Evolutionary conservation across 2,888 invertebrate genomes (phyloP).

Genomic region (Dysmachus trigonus): DNA sequence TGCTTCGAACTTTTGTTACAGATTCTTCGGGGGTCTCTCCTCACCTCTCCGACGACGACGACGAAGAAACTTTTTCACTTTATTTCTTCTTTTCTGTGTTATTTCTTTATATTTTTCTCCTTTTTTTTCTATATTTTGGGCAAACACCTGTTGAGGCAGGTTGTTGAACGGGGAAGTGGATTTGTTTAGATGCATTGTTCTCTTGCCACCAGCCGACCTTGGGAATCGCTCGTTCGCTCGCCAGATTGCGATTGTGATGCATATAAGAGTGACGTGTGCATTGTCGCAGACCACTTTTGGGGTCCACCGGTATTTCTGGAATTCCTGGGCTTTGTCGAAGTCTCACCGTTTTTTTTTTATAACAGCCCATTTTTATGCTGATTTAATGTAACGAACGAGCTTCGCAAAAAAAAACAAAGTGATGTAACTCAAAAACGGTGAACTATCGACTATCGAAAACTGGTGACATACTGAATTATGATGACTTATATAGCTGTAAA

Average conservation of each 20-base stretch:
- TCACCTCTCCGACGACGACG: background rate
- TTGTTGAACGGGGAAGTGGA: slow-evolving; percentile 36
- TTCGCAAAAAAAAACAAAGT: background rate
- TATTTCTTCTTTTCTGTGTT: background rate
- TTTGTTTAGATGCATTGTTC: slow-evolving; percentile 42
- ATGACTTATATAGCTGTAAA: background rate
- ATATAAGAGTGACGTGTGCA: background rate
- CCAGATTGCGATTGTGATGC: slow-evolving; percentile 21
- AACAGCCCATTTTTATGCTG: background rate
- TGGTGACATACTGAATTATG: background rate
- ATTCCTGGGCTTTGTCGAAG: background rate
- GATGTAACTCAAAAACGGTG: background rate
- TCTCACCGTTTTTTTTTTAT: background rate
- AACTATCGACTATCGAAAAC: background rate
- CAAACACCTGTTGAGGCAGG: slow-evolving; percentile 40
- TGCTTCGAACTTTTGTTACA: slow-evolving; percentile 38
- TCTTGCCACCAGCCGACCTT: background rate
- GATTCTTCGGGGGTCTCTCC: background rate
- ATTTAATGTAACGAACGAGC: background rate
- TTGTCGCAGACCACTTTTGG: background rate
- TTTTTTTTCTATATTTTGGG: background rate
- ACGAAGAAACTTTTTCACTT: background rate
- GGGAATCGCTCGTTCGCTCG: background rate
- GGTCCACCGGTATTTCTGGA: background rate
- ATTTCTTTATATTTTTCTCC: background rate